Percentiles rank a stretch among this genome's conserved stretches.
Evolutionary conservation across 1,140 invertebrate species (phyloP).

Genomic region (Holcopasites calliopsidis): DNA sequence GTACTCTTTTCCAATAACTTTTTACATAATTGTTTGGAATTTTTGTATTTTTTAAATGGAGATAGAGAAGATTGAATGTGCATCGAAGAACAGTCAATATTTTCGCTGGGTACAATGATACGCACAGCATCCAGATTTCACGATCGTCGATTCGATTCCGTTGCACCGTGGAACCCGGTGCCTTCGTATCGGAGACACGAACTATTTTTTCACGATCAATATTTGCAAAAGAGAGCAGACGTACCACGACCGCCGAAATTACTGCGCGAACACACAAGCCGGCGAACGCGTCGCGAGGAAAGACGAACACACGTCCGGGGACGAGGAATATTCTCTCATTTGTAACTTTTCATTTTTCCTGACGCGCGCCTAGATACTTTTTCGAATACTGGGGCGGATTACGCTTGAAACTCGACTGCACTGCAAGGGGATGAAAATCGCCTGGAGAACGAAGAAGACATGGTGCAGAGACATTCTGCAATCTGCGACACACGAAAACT

Average conservation of each 20-base stretch:
- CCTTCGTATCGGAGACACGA: slow-evolving; percentile 9
- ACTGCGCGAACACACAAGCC: background rate
- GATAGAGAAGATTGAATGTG: slow-evolving; percentile 1
- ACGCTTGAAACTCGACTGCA: background rate
- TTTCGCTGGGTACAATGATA: background rate
- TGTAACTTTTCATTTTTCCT: background rate
- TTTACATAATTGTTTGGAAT: background rate
- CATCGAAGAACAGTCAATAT: slow-evolving; percentile 16
- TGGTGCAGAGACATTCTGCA: background rate
- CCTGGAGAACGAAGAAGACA: background rate
- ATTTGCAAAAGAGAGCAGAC: slow-evolving; percentile 27
- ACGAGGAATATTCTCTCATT: background rate
- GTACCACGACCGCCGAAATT: slow-evolving; percentile 19
- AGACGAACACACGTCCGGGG: background rate
- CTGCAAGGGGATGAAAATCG: background rate
- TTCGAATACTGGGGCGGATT: background rate
- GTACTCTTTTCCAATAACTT: slow-evolving; percentile 8
- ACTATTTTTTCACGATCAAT: slow-evolving; percentile 40
- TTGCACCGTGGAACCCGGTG: background rate
- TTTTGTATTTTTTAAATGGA: background rate
- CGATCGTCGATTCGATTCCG: slow-evolving; percentile 18
- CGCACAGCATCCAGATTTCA: slow-evolving; percentile 9
- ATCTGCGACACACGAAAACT: background rate
- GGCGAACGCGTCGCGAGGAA: background rate
- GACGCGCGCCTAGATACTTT: background rate